phyloP scores from a whole-genome alignment of 23 tunicate species.

The Halocynthia roretzi region DNA sequence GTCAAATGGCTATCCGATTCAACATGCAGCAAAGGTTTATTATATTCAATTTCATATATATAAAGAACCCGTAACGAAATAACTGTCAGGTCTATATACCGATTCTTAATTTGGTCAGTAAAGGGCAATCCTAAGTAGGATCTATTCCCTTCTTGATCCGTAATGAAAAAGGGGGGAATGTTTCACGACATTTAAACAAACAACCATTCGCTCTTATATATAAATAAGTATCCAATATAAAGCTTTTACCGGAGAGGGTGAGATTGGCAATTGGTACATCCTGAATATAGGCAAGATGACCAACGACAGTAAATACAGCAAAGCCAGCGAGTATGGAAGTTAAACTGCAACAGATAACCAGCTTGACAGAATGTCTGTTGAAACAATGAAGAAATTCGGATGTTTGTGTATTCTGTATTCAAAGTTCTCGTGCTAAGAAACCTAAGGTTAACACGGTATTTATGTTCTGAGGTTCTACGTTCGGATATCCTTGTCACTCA shows the following conservation, averaged over 20 bases:
- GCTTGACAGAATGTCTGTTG: conserved; percentile 25
- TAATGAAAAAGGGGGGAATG: background rate
- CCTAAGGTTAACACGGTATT: background rate
- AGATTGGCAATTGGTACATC: conserved; percentile 13
- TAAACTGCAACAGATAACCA: conserved; percentile 28
- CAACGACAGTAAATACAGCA: conserved; percentile 32
- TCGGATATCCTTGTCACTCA: background rate
- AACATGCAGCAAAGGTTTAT: no score
- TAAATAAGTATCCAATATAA: no score
- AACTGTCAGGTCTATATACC: background rate
- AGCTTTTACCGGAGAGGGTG: conserved; percentile 8
- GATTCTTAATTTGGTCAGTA: background rate
- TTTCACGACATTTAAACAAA: background rate
- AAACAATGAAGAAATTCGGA: background rate
- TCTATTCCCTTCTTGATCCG: no score
- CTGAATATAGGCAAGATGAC: conserved; percentile 28
- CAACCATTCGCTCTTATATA: background rate
- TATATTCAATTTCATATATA: no score
- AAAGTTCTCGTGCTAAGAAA: background rate
- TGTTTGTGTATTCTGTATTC: background rate
- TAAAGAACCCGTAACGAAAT: no score
- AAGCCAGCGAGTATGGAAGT: conserved; percentile 38
- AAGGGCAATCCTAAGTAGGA: background rate
- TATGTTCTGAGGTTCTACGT: background rate
- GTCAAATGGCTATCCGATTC: background rate